Conservation (phyloP, 1,140 invertebrate species). For the Sycobia sp. region DNA sequence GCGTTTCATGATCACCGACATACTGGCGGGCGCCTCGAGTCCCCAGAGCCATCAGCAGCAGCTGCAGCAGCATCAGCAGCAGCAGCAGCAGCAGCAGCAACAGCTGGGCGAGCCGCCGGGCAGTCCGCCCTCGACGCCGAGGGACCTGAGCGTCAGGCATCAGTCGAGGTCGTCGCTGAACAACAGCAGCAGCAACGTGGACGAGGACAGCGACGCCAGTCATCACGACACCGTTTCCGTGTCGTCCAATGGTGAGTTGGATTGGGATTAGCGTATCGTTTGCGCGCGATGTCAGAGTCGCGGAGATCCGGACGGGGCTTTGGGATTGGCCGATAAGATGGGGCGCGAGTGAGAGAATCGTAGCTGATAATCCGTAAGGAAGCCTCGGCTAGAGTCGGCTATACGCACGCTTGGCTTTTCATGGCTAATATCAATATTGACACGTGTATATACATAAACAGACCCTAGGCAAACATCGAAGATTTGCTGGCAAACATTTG, state of each 20-base stretch:
- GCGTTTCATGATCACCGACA: conserved; percentile 81
- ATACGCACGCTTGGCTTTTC: no score
- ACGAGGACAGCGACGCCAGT: conserved; percentile 59
- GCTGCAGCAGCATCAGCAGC: no score
- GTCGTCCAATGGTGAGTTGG: conserved; percentile 56
- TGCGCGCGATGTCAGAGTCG: neutral
- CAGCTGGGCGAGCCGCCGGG: conserved; percentile 53
- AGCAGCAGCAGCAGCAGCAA: conserved; percentile 54
- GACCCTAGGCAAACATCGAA: no score
- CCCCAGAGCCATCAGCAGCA: conserved; percentile 48
- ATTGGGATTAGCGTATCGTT: no score
- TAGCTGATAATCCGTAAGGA: no score
- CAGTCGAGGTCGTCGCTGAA: conserved; percentile 48
- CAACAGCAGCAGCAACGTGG: conserved; percentile 53
- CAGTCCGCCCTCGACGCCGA: conserved; percentile 55
- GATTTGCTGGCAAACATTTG: no score
- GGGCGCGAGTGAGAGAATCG: no score
- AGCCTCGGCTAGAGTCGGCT: no score
- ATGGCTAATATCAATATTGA: no score
- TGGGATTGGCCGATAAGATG: no score
- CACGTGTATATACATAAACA: no score
- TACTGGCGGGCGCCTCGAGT: conserved; percentile 67
- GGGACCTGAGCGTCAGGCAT: conserved; percentile 56
- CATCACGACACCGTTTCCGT: conserved; percentile 58
- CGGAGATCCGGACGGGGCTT: no score